Percentiles rank a stretch among this genome's conserved stretches.
Conservation (phyloP, 2,888 invertebrate species). For the Teleogryllus oceanicus region DNA sequence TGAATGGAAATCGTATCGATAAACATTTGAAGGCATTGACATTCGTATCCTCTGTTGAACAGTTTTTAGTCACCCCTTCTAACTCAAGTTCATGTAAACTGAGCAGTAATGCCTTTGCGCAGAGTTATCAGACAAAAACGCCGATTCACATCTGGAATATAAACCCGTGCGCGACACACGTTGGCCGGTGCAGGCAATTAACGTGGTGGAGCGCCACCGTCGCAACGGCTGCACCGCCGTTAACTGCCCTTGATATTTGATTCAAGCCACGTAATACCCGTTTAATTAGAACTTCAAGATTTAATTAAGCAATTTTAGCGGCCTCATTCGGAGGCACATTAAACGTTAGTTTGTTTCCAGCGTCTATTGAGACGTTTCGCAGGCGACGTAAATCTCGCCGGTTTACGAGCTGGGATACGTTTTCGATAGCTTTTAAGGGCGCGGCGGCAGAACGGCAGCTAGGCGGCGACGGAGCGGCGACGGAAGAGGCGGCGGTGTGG, state of each 20-base stretch:
- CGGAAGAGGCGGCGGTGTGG: neutral
- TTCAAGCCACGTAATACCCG: slow-evolving; percentile 7
- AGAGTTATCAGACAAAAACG: neutral
- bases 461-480: neutral
- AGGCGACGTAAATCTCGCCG: neutral
- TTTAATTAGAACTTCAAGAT: slow-evolving; percentile 1
- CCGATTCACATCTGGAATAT: neutral
- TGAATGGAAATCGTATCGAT: too few species aligned
- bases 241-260: slow-evolving; percentile 18
- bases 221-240: neutral
- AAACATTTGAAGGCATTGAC: too few species aligned
- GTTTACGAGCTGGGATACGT: slow-evolving; percentile 9
- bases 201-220: neutral
- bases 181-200: neutral
- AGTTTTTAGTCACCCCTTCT: too few species aligned
- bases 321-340: slow-evolving; percentile 9
- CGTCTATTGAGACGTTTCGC: slow-evolving; percentile 10
- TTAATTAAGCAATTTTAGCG: slow-evolving; percentile 18
- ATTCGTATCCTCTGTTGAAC: too few species aligned
- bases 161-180: neutral
- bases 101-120: neutral
- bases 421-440: slow-evolving; percentile 18
- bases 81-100: too few species aligned
- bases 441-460: neutral
- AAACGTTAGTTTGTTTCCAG: slow-evolving; percentile 18